Evolutionary conservation across 2,888 invertebrate genomes (phyloP).

Genomic region (Lepidochrysops patricia): DNA sequence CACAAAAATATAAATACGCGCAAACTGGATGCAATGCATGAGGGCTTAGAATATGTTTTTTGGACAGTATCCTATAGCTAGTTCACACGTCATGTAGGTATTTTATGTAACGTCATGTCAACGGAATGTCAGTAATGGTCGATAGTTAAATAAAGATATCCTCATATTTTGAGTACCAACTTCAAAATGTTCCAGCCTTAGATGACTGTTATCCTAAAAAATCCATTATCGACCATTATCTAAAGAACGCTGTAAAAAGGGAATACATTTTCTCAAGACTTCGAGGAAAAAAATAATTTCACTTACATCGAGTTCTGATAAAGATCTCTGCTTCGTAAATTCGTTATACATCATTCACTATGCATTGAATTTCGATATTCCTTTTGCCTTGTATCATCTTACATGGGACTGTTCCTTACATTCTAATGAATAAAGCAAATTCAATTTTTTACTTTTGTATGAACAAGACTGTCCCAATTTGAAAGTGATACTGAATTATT

Average conservation of each 20-base stretch:
- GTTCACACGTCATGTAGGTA: too few relatives aligned
- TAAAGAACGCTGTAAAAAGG: not conserved
- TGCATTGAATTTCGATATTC: slow-evolving; percentile 18
- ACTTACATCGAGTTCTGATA: slow-evolving; percentile 24
- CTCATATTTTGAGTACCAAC: too few relatives aligned
- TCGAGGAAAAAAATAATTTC: slow-evolving; percentile 21
- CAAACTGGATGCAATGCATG: too few relatives aligned
- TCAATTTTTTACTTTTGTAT: slow-evolving; percentile 20
- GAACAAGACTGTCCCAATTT: slow-evolving; percentile 20
- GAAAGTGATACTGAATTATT: slow-evolving; percentile 15
- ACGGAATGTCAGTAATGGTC: too few relatives aligned
- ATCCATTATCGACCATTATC: not conserved
- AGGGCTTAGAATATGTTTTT: too few relatives aligned
- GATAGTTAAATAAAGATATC: too few relatives aligned
- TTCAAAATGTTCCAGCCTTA: too few relatives aligned
- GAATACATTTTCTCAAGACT: slow-evolving; percentile 10
- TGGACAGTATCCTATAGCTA: too few relatives aligned
- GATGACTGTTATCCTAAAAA: not conserved
- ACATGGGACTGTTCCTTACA: slow-evolving; percentile 14
- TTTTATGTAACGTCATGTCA: too few relatives aligned
- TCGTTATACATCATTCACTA: slow-evolving; percentile 19
- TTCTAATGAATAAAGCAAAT: slow-evolving; percentile 23
- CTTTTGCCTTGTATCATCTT: slow-evolving; percentile 20
- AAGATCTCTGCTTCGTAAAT: slow-evolving; percentile 20
- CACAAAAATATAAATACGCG: too few relatives aligned